Conservation (phyloP, 92 coral and sea anemone species). For the Diadumene lineata region DNA sequence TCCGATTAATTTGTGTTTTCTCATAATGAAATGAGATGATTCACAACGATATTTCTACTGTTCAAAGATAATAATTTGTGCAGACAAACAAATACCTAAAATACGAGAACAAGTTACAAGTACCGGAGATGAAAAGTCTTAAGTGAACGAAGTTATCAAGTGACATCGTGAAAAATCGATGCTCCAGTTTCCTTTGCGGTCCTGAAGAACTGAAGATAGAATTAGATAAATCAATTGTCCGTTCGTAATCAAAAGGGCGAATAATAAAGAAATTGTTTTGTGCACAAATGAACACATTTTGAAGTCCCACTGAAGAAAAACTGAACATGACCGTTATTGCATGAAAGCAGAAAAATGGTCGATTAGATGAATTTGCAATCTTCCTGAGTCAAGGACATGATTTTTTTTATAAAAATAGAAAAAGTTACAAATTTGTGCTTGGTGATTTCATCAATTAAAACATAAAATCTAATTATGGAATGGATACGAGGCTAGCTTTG, state of each 20-base stretch:
- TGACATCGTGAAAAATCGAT: not conserved
- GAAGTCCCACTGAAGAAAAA: conserved; percentile 1
- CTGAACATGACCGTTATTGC: not conserved
- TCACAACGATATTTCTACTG: too few relatives aligned
- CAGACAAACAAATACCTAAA: not conserved
- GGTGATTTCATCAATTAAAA: conserved; percentile 7
- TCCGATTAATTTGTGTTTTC: too few relatives aligned
- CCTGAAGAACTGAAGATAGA: not conserved
- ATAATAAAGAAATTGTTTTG: not conserved
- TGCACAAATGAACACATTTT: conserved; percentile 14
- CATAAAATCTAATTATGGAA: conserved; percentile 8
- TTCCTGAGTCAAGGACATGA: not conserved
- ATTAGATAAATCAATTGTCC: not conserved
- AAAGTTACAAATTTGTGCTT: not conserved
- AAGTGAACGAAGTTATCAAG: not conserved
- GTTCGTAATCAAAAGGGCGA: not conserved
- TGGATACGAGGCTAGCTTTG: not conserved
- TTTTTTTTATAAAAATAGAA: conserved; percentile 4
- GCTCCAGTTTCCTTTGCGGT: not conserved
- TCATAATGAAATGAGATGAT: too few relatives aligned
- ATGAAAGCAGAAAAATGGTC: not conserved
- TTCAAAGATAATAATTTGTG: not conserved
- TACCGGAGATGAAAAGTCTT: conserved; percentile 11
- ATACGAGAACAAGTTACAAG: not conserved
- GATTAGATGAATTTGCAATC: not conserved